Percentiles rank a stretch among this genome's conserved stretches.
phyloP scores from a whole-genome alignment of 1,140 invertebrate species.

The Euschistus heros region DNA sequence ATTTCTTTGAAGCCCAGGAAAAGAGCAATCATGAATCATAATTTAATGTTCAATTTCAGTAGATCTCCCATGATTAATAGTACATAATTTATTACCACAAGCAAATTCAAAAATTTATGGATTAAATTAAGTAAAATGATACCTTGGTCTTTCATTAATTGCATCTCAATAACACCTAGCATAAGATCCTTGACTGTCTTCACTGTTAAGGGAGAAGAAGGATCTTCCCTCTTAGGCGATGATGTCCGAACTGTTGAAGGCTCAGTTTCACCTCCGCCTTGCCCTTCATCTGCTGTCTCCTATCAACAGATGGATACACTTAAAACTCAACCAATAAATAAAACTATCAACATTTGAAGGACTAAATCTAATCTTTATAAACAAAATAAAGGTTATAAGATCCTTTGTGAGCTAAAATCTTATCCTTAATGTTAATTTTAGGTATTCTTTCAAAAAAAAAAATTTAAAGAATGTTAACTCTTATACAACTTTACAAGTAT shows the following conservation, averaged over 20 bases:
- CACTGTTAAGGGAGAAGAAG: conserved; percentile 48
- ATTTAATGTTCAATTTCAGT: background rate
- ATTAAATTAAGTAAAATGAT: conserved; percentile 1
- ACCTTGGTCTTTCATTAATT: conserved; percentile 51
- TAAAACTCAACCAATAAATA: conserved; percentile 20
- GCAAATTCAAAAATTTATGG: background rate
- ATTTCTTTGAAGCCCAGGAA: too few relatives aligned
- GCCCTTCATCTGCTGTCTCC: conserved; percentile 76
- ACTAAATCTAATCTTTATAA: too few relatives aligned
- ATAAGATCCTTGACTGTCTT: conserved; percentile 65
- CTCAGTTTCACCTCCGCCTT: conserved; percentile 35
- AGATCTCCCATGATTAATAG: background rate
- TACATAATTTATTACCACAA: background rate
- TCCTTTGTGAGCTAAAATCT: too few relatives aligned
- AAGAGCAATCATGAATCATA: too few relatives aligned
- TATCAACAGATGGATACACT: conserved; percentile 34
- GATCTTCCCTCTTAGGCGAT: conserved; percentile 25
- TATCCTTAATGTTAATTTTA: too few relatives aligned
- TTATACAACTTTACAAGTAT: too few relatives aligned
- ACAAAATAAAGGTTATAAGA: too few relatives aligned
- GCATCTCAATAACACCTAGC: conserved; percentile 61
- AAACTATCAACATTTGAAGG: conserved; percentile 2
- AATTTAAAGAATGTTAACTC: too few relatives aligned
- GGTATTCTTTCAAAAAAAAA: too few relatives aligned
- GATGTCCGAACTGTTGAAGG: conserved; percentile 6